These are phyloP conservation scores for Hirundichthys speculiger DNA, from an alignment of 2,113 vertebrate species.

Conservation along the genomic window DNA sequence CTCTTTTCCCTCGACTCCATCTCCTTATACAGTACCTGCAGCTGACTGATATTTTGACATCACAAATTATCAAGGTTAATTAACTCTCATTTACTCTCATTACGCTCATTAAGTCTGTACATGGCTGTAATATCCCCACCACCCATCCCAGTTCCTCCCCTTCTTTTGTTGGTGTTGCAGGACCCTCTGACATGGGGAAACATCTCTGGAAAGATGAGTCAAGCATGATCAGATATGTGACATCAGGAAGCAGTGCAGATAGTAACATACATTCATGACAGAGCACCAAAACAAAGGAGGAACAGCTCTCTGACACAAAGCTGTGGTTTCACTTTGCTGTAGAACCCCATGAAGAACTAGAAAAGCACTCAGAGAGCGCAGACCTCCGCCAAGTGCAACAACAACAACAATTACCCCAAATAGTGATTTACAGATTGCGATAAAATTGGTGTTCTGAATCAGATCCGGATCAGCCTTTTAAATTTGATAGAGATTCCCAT, in stretches of 20 bases:
- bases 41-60: conserved; percentile 29
- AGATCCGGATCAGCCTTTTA: too few relatives aligned
- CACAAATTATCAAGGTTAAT: conserved; percentile 57
- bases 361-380: too few relatives aligned
- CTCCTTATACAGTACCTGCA: conserved; percentile 39
- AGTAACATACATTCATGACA: conserved; percentile 34
- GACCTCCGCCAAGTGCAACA: too few relatives aligned
- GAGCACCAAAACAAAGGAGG: conserved; percentile 12
- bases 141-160: not conserved
- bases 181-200: conserved; percentile 18
- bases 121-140: conserved; percentile 8
- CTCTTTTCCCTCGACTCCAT: conserved; percentile 37
- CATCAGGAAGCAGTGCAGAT: conserved; percentile 5
- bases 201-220: conserved; percentile 15
- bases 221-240: conserved; percentile 47
- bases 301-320: not conserved
- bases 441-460: too few relatives aligned
- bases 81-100: conserved; percentile 36
- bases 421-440: too few relatives aligned
- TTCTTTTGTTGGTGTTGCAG: not conserved
- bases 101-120: conserved; percentile 42
- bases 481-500: too few relatives aligned
- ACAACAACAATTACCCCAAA: too few relatives aligned
- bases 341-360: too few relatives aligned
- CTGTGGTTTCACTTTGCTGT: too few relatives aligned